Conservation (phyloP, 2,797 vertebrate genomes). For the Cossypha heuglini region DNA sequence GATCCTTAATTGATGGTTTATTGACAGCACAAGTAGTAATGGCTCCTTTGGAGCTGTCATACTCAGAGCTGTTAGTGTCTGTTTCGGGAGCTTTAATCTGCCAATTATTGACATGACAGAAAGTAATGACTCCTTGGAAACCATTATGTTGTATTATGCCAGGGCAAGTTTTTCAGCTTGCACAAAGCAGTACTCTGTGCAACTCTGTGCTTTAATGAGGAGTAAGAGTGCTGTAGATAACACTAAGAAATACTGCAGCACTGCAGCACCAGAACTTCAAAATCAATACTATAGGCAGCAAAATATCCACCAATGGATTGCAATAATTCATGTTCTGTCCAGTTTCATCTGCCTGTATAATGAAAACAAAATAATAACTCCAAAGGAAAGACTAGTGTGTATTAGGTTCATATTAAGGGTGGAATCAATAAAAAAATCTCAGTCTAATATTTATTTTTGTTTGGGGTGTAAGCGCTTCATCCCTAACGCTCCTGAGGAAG, state of each 20-base stretch:
- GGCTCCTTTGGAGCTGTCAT: conserved; percentile 7
- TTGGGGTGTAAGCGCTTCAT: neutral
- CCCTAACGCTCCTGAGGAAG: neutral
- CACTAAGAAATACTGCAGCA: neutral
- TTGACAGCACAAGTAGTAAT: conserved; percentile 22
- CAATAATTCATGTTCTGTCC: neutral
- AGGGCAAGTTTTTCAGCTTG: neutral
- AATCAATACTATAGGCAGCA: neutral
- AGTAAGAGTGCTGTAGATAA: neutral
- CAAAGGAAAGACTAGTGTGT: neutral
- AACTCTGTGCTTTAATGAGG: neutral
- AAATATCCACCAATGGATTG: neutral
- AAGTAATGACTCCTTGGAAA: conserved; percentile 15
- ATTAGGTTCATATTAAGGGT: neutral
- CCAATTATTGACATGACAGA: neutral
- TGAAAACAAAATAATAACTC: neutral
- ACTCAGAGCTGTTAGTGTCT: neutral
- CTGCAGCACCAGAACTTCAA: neutral
- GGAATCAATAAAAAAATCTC: neutral
- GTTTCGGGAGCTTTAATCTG: conserved; percentile 29
- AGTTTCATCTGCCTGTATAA: neutral
- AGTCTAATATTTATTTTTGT: neutral
- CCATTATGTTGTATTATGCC: neutral
- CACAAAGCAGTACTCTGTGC: neutral
- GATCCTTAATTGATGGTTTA: conserved; percentile 62